phyloP scores from a whole-genome alignment of 37 sponge, comb jelly and placozoan species.

The Eunapius fragilis region DNA sequence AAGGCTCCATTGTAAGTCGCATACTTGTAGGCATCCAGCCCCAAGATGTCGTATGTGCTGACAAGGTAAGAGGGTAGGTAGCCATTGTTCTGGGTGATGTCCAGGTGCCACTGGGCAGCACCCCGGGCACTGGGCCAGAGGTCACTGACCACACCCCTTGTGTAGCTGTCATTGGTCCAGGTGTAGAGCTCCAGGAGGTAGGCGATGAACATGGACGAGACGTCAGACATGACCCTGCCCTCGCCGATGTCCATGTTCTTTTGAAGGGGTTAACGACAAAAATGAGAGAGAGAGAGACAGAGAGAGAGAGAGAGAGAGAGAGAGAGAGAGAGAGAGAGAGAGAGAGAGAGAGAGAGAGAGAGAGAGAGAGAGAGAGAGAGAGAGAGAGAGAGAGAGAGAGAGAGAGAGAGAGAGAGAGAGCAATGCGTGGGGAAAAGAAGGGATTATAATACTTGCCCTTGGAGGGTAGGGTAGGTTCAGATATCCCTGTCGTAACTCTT shows the following conservation, averaged over 20 bases:
- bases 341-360: no score
- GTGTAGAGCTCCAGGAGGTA: constrained; percentile 18
- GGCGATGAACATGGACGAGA: constrained; percentile 27
- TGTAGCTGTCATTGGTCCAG: neutral
- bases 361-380: no score
- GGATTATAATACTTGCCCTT: neutral
- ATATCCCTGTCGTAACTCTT: constrained; percentile 14
- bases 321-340: no score
- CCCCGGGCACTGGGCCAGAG: constrained; percentile 17
- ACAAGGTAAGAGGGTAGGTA: constrained; percentile 6
- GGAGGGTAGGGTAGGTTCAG: constrained; percentile 1
- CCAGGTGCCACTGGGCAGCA: constrained; percentile 24
- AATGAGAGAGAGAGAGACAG: no score
- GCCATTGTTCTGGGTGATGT: neutral
- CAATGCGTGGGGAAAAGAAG: no score
- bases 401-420: no score
- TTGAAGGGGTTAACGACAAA: no score
- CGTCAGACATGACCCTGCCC: constrained; percentile 18
- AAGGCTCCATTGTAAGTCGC: constrained; percentile 14
- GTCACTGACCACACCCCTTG: neutral
- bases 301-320: no score
- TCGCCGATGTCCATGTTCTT: neutral
- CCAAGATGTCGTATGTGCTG: constrained; percentile 18
- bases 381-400: no score
- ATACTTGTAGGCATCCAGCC: neutral